Evolutionary conservation across 2,888 invertebrate genomes (phyloP).

Genomic region (Oasisia sp.): DNA sequence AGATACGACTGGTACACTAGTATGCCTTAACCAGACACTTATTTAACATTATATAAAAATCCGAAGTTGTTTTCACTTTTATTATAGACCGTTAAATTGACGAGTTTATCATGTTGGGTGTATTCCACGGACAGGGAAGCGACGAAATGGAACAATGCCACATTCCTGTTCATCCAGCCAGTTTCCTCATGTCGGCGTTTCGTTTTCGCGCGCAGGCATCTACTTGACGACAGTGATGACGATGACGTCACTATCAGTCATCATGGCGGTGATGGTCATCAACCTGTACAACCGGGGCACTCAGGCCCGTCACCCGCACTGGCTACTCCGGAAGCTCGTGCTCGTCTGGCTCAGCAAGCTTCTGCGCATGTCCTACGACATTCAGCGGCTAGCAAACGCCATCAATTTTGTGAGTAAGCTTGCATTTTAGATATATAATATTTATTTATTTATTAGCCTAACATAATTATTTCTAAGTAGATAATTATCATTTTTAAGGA

Average conservation of each 20-base stretch:
- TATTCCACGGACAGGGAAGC: no score
- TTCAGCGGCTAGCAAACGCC: conserved; percentile 52
- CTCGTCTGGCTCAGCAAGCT: conserved; percentile 53
- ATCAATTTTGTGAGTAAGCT: conserved; percentile 54
- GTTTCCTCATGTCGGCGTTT: neutral
- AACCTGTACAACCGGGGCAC: conserved; percentile 68
- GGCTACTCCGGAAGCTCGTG: conserved; percentile 53
- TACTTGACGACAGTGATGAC: conserved; percentile 72
- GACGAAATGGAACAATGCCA: no score
- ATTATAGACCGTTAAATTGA: no score
- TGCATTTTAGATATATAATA: neutral
- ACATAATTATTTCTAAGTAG: no score
- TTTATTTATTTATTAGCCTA: no score
- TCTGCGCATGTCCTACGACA: conserved; percentile 55
- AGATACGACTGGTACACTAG: no score
- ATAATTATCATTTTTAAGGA: no score
- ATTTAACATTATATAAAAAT: no score
- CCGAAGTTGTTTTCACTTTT: no score
- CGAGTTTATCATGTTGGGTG: no score
- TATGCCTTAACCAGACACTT: no score
- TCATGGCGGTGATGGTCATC: conserved; percentile 71
- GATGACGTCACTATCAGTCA: conserved; percentile 68
- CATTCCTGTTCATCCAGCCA: no score
- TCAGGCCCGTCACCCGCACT: conserved; percentile 50
- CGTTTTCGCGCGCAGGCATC: conserved; percentile 63